These are phyloP conservation scores for Tauraco erythrolophus DNA, from an alignment of 2,113 vertebrate genomes.

Conservation along the genomic window DNA sequence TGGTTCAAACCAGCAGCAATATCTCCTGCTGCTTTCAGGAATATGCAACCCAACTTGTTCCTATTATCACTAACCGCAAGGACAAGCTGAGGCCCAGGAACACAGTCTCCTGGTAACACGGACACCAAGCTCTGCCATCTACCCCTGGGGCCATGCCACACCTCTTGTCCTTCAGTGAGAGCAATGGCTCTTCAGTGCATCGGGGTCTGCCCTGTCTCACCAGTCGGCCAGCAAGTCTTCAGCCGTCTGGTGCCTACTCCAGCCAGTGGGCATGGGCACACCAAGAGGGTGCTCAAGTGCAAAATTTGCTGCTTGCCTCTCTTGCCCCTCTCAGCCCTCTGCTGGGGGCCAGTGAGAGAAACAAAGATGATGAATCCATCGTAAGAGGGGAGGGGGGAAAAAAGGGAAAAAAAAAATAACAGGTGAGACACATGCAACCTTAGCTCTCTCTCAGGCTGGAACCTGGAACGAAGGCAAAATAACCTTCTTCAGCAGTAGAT, in stretches of 20 bases:
- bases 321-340: not conserved
- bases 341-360: not conserved
- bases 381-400: accelerated
- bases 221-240: not conserved
- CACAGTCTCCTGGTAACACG: accelerated
- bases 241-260: not conserved
- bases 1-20: not conserved
- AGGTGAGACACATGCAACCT: not conserved
- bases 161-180: not conserved
- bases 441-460: not conserved
- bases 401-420: no score
- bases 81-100: not conserved
- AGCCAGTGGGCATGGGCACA: not conserved
- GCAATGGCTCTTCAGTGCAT: not conserved
- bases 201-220: not conserved
- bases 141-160: accelerated
- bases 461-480: not conserved
- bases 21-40: not conserved
- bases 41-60: not conserved
- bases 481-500: not conserved
- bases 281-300: no score
- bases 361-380: not conserved
- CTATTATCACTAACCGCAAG: not conserved
- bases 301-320: not conserved
- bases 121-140: not conserved